phyloP scores from a whole-genome alignment of 2,888 invertebrate species.

The Leuctra nigra region DNA sequence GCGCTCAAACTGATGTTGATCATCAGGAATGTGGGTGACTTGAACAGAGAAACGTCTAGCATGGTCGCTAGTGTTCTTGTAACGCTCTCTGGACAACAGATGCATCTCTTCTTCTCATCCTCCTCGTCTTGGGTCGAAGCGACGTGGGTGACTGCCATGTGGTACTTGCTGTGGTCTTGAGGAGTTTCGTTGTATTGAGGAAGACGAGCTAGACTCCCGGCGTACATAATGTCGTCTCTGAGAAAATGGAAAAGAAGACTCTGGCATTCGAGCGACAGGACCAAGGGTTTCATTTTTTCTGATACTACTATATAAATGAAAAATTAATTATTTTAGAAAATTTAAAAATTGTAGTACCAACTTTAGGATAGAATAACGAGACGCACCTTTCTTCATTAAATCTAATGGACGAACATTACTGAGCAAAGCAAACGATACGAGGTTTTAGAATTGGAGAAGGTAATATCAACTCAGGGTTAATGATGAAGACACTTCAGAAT shows the following conservation, averaged over 20 bases:
- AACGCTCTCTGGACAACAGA: neutral
- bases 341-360: too few species aligned
- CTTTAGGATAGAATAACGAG: too few species aligned
- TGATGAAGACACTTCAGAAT: too few species aligned
- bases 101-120: neutral
- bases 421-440: too few species aligned
- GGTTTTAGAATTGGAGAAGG: too few species aligned
- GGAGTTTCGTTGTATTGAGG: neutral
- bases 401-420: too few species aligned
- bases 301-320: too few species aligned
- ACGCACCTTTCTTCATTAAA: too few species aligned
- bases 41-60: neutral
- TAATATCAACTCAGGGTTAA: too few species aligned
- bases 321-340: too few species aligned
- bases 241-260: neutral
- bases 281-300: too few species aligned
- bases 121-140: neutral
- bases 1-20: neutral
- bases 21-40: neutral
- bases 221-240: constrained; percentile 2
- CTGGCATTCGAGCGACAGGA: too few species aligned
- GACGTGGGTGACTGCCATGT: neutral
- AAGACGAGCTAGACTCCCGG: neutral
- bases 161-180: neutral
- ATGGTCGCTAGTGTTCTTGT: neutral